phyloP scores from a whole-genome alignment of 1,140 invertebrate species.

The Homalodisca vitripennis region DNA sequence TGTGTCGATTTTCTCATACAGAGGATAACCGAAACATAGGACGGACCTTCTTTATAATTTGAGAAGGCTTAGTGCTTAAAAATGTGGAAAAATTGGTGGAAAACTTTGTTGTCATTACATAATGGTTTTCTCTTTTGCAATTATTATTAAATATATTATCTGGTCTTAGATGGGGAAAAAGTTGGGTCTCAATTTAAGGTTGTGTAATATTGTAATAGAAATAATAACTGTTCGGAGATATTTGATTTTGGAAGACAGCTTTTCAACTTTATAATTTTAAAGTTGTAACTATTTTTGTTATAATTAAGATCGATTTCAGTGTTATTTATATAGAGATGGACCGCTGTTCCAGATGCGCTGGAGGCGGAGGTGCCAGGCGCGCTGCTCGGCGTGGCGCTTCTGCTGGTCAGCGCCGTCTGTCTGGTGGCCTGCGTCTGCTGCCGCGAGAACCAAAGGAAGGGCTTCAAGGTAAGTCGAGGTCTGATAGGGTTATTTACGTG shows the following conservation, averaged over 20 bases:
- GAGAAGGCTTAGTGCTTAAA: too few relatives aligned
- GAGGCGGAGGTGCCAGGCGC: conserved; percentile 19
- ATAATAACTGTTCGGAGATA: neutral
- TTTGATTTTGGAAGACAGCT: neutral
- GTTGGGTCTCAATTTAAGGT: neutral
- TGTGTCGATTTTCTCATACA: too few relatives aligned
- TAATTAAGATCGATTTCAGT: neutral
- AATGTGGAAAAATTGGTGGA: too few relatives aligned
- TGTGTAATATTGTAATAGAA: neutral
- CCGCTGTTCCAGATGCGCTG: conserved; percentile 21
- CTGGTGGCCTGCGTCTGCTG: conserved; percentile 22
- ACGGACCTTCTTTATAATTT: too few relatives aligned
- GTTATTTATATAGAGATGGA: neutral
- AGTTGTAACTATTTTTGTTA: neutral
- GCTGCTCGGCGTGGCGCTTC: neutral
- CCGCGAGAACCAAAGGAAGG: neutral
- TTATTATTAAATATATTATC: too few relatives aligned
- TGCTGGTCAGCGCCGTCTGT: conserved; percentile 18
- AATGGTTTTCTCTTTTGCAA: too few relatives aligned
- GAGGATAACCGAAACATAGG: too few relatives aligned
- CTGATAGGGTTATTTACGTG: too few relatives aligned
- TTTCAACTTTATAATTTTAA: neutral
- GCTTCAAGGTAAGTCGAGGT: conserved; percentile 28
- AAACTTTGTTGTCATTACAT: too few relatives aligned
- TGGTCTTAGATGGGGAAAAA: too few relatives aligned